Conservation (phyloP, 2,888 invertebrate species). For the Brachycybe producta region DNA sequence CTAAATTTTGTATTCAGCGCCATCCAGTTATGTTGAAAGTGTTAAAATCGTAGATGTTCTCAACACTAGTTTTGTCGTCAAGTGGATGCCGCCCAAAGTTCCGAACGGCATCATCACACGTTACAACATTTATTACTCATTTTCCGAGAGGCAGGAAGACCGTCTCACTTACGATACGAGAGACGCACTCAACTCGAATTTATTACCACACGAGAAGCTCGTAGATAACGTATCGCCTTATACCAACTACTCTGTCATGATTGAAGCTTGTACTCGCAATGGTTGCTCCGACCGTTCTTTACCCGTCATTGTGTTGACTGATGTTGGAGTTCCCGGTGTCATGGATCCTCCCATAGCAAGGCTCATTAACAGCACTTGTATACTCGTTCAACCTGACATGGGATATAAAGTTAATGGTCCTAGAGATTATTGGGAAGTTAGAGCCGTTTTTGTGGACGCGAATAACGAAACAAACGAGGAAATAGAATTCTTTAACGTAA, state of each 20-base stretch:
- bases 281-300: constrained; percentile 48
- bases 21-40: constrained; percentile 1
- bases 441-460: neutral
- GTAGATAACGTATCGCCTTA: constrained; percentile 8
- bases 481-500: neutral
- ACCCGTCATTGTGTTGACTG: constrained; percentile 43
- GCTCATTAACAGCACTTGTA: constrained; percentile 1
- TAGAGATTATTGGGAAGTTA: neutral
- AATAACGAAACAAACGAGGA: neutral
- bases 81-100: constrained; percentile 17
- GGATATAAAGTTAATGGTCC: neutral
- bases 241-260: constrained; percentile 23
- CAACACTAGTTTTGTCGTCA: constrained; percentile 15
- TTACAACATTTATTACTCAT: constrained; percentile 16
- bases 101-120: constrained; percentile 20
- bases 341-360: constrained; percentile 8
- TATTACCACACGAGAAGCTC: too few species aligned
- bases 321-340: constrained; percentile 40
- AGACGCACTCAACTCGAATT: constrained; percentile 1
- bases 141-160: neutral
- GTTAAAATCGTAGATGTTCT: constrained; percentile 9
- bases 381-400: neutral
- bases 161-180: neutral
- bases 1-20: constrained; percentile 10
- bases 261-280: constrained; percentile 38